Evolutionary conservation across 2,888 invertebrate genomes (phyloP).

Genomic region (Calliscelio sp.): DNA sequence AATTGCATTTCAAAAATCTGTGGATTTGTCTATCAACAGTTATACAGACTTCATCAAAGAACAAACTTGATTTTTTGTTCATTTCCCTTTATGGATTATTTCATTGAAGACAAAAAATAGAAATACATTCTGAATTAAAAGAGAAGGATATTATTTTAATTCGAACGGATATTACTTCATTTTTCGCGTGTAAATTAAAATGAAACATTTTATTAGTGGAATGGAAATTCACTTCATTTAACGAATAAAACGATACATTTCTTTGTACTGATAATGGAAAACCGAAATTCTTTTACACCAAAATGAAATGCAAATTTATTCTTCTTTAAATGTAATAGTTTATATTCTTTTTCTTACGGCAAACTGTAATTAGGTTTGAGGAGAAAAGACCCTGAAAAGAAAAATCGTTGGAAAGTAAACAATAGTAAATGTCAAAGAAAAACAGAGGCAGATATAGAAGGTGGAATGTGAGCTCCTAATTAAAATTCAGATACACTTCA

Average conservation of each 20-base stretch:
- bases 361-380: constrained; percentile 7
- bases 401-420: not conserved
- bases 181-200: not conserved
- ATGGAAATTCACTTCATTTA: not conserved
- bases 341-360: not conserved
- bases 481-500: constrained; percentile 6
- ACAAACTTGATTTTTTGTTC: not conserved
- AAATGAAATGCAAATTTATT: not conserved
- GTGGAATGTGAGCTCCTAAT: not conserved
- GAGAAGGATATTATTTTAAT: no score
- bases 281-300: not conserved
- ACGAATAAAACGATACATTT: not conserved
- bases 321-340: not conserved
- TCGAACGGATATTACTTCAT: no score
- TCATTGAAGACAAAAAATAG: not conserved
- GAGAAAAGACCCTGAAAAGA: not conserved
- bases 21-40: not conserved
- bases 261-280: not conserved
- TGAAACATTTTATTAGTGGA: not conserved
- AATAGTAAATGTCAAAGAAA: not conserved
- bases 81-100: not conserved
- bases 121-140: no score
- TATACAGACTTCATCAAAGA: not conserved
- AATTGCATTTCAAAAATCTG: not conserved
- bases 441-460: not conserved